These are phyloP conservation scores for Diaperis boleti DNA, from an alignment of 2,888 invertebrate genomes.

Conservation along the genomic window DNA sequence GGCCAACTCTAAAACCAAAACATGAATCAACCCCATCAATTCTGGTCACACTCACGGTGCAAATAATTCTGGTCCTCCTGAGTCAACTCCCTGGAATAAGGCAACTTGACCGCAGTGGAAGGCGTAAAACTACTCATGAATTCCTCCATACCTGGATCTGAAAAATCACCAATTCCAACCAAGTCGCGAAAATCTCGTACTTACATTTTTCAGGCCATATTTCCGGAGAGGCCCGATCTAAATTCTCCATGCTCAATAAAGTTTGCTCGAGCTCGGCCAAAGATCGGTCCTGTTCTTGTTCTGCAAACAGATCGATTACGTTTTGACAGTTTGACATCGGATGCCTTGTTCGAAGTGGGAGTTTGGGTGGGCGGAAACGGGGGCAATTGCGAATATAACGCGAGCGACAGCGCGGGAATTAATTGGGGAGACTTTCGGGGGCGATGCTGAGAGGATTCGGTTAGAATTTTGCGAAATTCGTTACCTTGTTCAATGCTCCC, in stretches of 20 bases:
- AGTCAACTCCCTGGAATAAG: constrained; percentile 78
- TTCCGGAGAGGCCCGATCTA: constrained; percentile 95
- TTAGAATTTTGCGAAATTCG: constrained; percentile 49
- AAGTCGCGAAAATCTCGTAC: constrained; percentile 56
- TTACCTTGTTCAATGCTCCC: constrained; percentile 74
- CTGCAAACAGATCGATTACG: constrained; percentile 48
- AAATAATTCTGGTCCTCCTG: constrained; percentile 81
- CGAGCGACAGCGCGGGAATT: too few relatives aligned
- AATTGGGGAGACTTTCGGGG: too few relatives aligned
- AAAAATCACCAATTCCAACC: constrained; percentile 16
- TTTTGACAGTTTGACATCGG: constrained; percentile 42
- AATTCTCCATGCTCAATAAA: constrained; percentile 88
- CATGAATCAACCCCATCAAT: neutral
- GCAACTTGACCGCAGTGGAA: constrained; percentile 71
- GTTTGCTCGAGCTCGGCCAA: constrained; percentile 73
- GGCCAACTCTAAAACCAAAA: constrained; percentile 74
- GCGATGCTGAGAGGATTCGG: too few relatives aligned
- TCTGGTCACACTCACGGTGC: constrained; percentile 77
- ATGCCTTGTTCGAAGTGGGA: constrained; percentile 19
- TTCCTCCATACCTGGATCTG: constrained; percentile 91
- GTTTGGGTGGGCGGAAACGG: neutral
- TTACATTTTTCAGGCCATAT: constrained; percentile 97
- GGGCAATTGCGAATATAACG: too few relatives aligned
- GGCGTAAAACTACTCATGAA: constrained; percentile 79
- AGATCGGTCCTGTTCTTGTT: constrained; percentile 52